Base-by-base conservation (phyloP, 2,113 vertebrate genomes). In the Pteronura brasiliensis region DNA sequence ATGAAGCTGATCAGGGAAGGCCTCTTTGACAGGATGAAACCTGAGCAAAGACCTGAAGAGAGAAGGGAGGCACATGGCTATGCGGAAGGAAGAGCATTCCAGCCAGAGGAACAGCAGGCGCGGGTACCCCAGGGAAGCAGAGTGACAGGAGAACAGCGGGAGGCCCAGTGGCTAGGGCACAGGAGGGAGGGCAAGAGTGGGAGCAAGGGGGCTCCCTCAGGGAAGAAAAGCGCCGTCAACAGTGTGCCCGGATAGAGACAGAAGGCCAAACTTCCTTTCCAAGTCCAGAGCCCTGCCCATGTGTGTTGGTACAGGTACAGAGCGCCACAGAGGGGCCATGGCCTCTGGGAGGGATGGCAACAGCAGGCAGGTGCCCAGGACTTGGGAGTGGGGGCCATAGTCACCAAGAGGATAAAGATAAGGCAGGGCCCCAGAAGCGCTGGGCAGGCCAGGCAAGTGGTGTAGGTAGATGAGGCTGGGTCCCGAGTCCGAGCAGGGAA, bases 351-450 rank as follows among this genome's bases (percentile, higher is more conserved):
- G 86, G 18, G 31, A 6, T 3, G 3, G 80, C 1, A 59, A 44
- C 44, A 55, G 49, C 0, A 17, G 7, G 8, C 81, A 79, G 71
- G 39, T 49, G n/a, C 57, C 52, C 17, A 52, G 69, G 55, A 47
- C 71, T 79, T 49, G 3, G 71, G 39, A 69, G 36, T 12, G 4
- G 3, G 36, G 76, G 15, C 23, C 36, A n/a, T 3, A 29, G 69
- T 61, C n/a, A 7, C 29, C 31, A 39, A 15, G 31, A 61, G n/a
- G 13, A 31, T 10, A 90, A 44, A 44, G 76, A 34, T 2, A 77
- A 12, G 25, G 11, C 0, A 7, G 79, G 67, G 59, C 2, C 6
- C 5, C 29, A 1, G 13, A 76, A 63, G 44, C 11, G 4, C 71
- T 36, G 67, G 27, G 67, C 5, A 42, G 9, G 27, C 27, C 5